phyloP scores from a whole-genome alignment of 1,140 invertebrate genomes.

The Aplysia californica region DNA sequence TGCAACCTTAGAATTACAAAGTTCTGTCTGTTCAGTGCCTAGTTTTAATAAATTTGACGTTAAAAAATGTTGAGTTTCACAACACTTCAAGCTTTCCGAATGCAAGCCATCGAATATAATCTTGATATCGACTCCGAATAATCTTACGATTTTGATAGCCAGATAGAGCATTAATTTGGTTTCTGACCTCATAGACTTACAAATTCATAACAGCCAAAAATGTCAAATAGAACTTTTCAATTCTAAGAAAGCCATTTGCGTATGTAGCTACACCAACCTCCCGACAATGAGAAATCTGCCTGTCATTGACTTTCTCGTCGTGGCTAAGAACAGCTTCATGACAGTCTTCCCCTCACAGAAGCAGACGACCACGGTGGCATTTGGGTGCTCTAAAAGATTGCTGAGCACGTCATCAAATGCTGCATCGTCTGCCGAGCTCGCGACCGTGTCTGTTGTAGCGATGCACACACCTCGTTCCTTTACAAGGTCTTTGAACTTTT shows the following conservation, averaged over 20 bases:
- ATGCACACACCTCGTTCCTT: constrained; percentile 79
- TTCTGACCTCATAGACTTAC: background rate
- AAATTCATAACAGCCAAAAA: background rate
- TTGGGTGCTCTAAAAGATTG: constrained; percentile 72
- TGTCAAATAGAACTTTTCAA: background rate
- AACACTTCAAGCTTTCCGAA: background rate
- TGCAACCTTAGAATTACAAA: too few species aligned
- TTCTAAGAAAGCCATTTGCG: background rate
- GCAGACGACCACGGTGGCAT: constrained; percentile 81
- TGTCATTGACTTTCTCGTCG: constrained; percentile 72
- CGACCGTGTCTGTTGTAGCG: constrained; percentile 75
- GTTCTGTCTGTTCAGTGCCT: too few species aligned
- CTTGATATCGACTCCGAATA: background rate
- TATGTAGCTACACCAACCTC: constrained; percentile 69
- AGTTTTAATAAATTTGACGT: too few species aligned
- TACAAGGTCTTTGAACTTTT: constrained; percentile 78
- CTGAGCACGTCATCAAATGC: constrained; percentile 74
- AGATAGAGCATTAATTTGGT: background rate
- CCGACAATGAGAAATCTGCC: constrained; percentile 77
- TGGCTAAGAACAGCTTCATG: constrained; percentile 76
- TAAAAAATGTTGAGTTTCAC: too few species aligned
- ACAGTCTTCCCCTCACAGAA: constrained; percentile 86
- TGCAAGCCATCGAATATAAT: background rate
- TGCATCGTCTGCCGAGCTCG: constrained; percentile 74
- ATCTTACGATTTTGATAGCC: background rate